Evolutionary conservation across 1,140 invertebrate genomes (phyloP).

Genomic region (Drosophila ficusphila): DNA sequence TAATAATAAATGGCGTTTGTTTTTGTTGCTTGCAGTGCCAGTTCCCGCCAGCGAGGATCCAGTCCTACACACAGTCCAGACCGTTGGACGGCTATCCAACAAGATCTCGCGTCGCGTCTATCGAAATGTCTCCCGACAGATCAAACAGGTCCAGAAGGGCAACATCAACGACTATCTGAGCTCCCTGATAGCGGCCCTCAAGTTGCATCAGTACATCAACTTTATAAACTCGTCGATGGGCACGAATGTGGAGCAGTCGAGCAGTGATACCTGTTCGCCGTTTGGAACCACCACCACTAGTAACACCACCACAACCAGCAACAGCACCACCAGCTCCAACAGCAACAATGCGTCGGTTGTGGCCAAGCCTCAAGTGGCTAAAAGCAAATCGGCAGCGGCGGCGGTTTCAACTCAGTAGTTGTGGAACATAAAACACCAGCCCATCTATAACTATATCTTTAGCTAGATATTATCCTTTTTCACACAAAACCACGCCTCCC

Average conservation of each 20-base stretch:
- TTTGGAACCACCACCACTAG: slow-evolving; percentile 19
- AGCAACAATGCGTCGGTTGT: background rate
- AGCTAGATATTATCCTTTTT: slow-evolving; percentile 26
- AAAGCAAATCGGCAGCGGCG: slow-evolving; percentile 46
- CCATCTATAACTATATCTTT: slow-evolving; percentile 11
- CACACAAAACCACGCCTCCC: background rate
- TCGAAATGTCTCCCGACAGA: slow-evolving; percentile 86
- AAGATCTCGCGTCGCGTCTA: slow-evolving; percentile 89
- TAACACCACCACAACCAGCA: slow-evolving; percentile 9
- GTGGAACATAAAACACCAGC: background rate
- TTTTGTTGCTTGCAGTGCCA: slow-evolving; percentile 84
- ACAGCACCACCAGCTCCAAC: slow-evolving; percentile 15
- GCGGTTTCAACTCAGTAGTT: slow-evolving; percentile 30
- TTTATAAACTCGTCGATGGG: slow-evolving; percentile 84
- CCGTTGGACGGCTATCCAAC: slow-evolving; percentile 88
- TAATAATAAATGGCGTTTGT: slow-evolving; percentile 1
- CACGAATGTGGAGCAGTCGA: slow-evolving; percentile 79
- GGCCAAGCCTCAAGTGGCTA: slow-evolving; percentile 17
- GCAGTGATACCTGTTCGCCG: slow-evolving; percentile 56
- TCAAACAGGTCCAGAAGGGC: slow-evolving; percentile 86
- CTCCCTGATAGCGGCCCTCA: slow-evolving; percentile 87
- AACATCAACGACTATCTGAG: slow-evolving; percentile 87
- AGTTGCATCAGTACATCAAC: slow-evolving; percentile 86
- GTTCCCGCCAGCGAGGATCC: slow-evolving; percentile 87
- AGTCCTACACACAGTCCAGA: slow-evolving; percentile 88